Conservation (phyloP, 2,888 invertebrate species). For the Aphidius colemani region DNA sequence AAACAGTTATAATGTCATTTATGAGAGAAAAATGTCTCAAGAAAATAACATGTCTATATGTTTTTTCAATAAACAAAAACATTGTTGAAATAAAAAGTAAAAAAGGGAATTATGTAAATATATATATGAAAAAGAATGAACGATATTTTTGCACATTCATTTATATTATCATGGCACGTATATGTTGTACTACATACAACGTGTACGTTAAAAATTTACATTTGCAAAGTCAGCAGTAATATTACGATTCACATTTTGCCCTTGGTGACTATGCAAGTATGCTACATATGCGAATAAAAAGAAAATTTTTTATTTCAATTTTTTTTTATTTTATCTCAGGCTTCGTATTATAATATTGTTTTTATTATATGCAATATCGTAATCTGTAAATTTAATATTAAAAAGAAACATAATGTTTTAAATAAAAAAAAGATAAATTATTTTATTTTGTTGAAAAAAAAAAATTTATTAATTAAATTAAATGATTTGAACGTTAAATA, state of each 20-base stretch:
- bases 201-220: conserved; percentile 5
- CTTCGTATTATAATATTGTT: not conserved
- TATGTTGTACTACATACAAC: not conserved
- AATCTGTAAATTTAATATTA: not conserved
- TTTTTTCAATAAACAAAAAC: no score
- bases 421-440: not conserved
- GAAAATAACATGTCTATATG: no score
- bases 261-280: conserved; percentile 1
- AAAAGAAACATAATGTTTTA: not conserved
- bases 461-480: no score
- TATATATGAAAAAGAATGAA: not conserved
- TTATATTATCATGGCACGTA: not conserved
- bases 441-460: not conserved
- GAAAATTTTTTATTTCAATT: conserved; percentile 1
- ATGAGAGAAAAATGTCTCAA: no score
- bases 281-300: not conserved
- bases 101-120: not conserved
- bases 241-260: not conserved
- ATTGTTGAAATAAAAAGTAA: not conserved
- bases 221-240: conserved; percentile 8
- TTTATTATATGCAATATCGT: not conserved
- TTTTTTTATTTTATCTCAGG: not conserved
- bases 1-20: no score
- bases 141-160: conserved; percentile 8
- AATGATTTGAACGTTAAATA: no score